phyloP scores from a whole-genome alignment of 2,888 invertebrate species.

The Malthinus flaveolus region DNA sequence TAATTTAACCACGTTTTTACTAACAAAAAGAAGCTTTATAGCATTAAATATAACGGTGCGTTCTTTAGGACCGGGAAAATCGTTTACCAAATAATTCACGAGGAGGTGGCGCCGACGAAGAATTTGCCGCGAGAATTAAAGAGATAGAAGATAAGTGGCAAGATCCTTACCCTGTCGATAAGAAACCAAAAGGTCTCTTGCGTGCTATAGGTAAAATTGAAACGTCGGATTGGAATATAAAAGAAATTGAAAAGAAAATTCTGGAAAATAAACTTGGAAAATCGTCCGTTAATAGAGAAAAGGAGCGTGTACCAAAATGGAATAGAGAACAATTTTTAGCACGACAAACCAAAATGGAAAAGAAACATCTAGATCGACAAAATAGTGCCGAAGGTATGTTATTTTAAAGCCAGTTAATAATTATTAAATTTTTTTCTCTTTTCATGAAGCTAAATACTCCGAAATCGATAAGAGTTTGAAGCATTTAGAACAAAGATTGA shows the following conservation, averaged over 20 bases:
- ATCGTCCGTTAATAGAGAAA: slow-evolving; percentile 59
- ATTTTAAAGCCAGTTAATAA: neutral
- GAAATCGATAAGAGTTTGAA: slow-evolving; percentile 75
- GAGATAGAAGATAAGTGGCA: slow-evolving; percentile 80
- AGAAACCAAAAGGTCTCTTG: slow-evolving; percentile 84
- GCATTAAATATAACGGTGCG: slow-evolving; percentile 1
- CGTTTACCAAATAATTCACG: slow-evolving; percentile 44
- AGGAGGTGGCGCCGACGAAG: slow-evolving; percentile 57
- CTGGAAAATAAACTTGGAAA: slow-evolving; percentile 73
- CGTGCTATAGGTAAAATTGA: slow-evolving; percentile 89
- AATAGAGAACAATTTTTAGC: slow-evolving; percentile 80
- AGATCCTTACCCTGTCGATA: slow-evolving; percentile 61
- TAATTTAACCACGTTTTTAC: too few relatives aligned
- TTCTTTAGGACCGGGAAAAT: slow-evolving; percentile 48
- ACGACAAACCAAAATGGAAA: slow-evolving; percentile 70
- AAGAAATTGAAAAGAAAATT: slow-evolving; percentile 88
- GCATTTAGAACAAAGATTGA: slow-evolving; percentile 71
- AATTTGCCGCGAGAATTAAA: slow-evolving; percentile 67
- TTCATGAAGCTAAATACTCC: slow-evolving; percentile 63
- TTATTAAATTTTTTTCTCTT: slow-evolving; percentile 25
- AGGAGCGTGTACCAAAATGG: slow-evolving; percentile 86
- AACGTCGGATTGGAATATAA: slow-evolving; percentile 88
- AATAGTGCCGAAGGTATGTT: slow-evolving; percentile 57
- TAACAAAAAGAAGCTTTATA: neutral
- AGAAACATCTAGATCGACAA: slow-evolving; percentile 63